Percentiles rank a stretch among this genome's conserved stretches.
Evolutionary conservation across 2,888 invertebrate genomes (phyloP).

Genomic region (Parochlus steinenii): DNA sequence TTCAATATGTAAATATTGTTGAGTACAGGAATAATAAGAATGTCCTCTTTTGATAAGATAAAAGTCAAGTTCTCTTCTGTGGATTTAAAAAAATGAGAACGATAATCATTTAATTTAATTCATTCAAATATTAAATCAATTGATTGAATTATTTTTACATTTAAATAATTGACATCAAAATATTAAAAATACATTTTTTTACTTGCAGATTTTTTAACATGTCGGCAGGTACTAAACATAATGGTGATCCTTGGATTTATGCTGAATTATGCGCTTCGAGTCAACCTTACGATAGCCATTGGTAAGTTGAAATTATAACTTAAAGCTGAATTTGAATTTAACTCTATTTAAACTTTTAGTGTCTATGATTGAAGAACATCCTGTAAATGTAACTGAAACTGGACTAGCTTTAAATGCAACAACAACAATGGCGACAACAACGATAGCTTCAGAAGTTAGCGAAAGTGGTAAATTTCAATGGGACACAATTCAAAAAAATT

Average conservation of each 20-base stretch:
- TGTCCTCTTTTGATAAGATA: no score
- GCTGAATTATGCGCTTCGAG: slow-evolving; percentile 77
- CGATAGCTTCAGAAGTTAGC: not conserved
- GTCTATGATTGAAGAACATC: not conserved
- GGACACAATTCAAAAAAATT: slow-evolving; percentile 63
- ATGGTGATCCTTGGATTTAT: slow-evolving; percentile 79
- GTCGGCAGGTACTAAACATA: slow-evolving; percentile 63
- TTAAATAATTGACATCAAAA: no score
- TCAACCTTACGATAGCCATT: slow-evolving; percentile 73
- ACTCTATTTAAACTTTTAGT: slow-evolving; percentile 6
- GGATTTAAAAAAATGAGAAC: no score
- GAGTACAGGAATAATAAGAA: no score
- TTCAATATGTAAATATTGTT: no score
- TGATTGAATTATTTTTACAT: no score
- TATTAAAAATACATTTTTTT: slow-evolving; percentile 10
- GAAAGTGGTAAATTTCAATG: slow-evolving; percentile 39
- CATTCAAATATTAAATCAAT: no score
- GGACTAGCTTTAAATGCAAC: slow-evolving; percentile 2
- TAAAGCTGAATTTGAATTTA: slow-evolving; percentile 21
- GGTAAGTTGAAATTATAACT: slow-evolving; percentile 54
- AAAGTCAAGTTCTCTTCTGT: no score
- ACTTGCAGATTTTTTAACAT: slow-evolving; percentile 50
- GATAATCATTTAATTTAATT: no score
- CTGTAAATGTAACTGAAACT: no score
- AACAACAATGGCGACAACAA: no score